phyloP scores from a whole-genome alignment of 2,113 vertebrate genomes.

The Pyxicephalus adspersus region DNA sequence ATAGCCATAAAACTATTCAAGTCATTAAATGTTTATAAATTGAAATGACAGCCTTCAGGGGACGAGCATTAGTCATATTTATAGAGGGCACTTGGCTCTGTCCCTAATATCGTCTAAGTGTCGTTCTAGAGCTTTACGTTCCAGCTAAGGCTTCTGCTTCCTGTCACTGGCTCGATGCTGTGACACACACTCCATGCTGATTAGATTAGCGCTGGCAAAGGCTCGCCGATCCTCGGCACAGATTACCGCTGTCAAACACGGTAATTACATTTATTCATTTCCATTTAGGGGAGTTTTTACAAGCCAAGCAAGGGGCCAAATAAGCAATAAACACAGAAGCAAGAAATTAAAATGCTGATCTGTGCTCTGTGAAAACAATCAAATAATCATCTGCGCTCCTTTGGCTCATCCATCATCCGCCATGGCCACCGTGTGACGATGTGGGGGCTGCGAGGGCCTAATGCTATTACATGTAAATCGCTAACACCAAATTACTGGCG shows the following conservation, averaged over 20 bases:
- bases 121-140: constrained; percentile 59
- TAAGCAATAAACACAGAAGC: constrained; percentile 89
- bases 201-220: constrained; percentile 85
- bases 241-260: constrained; percentile 85
- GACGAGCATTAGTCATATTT: constrained; percentile 24
- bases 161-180: constrained; percentile 75
- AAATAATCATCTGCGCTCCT: constrained; percentile 88
- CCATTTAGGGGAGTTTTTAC: constrained; percentile 88
- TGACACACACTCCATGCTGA: constrained; percentile 82
- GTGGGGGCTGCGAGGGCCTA: constrained; percentile 74
- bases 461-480: constrained; percentile 90
- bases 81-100: constrained; percentile 26
- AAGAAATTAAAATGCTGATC: constrained; percentile 91
- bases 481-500: constrained; percentile 86
- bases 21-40: constrained; percentile 27
- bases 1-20: neutral
- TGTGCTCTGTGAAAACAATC: constrained; percentile 88
- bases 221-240: constrained; percentile 84
- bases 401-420: constrained; percentile 82
- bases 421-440: constrained; percentile 75
- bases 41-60: constrained; percentile 8
- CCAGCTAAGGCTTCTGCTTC: constrained; percentile 75
- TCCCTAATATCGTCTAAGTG: constrained; percentile 31
- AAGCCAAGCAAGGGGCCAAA: constrained; percentile 85
- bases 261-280: constrained; percentile 94